A percentile compares a stretch with the other conserved stretches of the same genome.
Evolutionary conservation across 2,113 vertebrate species (phyloP).

Genomic region (Sapayoa aenigma): DNA sequence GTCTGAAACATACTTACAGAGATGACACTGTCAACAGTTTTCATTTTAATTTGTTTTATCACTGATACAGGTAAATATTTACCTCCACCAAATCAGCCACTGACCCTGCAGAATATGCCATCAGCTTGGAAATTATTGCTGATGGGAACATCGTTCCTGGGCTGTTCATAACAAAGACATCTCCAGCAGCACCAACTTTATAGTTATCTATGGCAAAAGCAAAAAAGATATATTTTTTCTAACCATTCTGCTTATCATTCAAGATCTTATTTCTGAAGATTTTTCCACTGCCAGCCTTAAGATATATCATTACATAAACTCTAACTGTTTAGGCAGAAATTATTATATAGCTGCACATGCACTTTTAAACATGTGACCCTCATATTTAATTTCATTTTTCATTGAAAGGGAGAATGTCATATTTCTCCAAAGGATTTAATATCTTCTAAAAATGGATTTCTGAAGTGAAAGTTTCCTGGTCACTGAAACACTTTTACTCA

Average conservation of each 20-base stretch:
- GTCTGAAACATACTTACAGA: background rate
- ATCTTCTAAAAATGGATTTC: background rate
- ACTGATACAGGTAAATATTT: constrained; percentile 17
- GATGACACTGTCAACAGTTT: background rate
- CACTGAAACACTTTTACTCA: constrained; percentile 58
- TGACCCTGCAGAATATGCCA: constrained; percentile 73
- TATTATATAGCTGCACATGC: background rate
- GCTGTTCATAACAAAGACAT: constrained; percentile 79
- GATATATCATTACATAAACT: background rate
- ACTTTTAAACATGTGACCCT: background rate
- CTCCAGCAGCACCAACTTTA: constrained; percentile 79
- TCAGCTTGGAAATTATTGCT: constrained; percentile 74
- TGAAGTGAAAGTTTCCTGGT: background rate
- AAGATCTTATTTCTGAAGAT: background rate
- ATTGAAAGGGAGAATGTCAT: background rate
- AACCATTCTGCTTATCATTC: background rate
- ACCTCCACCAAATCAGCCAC: constrained; percentile 83
- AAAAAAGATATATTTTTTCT: background rate
- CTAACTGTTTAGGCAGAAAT: background rate
- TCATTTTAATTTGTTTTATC: background rate
- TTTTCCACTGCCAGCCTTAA: background rate
- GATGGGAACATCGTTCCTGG: constrained; percentile 77
- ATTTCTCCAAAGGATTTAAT: background rate
- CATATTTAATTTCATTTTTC: background rate
- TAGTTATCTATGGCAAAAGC: constrained; percentile 63